These are phyloP conservation scores for Lytechinus variegatus DNA, from an alignment of 35 echinoderm and acorn worm species.

Conservation along the genomic window DNA sequence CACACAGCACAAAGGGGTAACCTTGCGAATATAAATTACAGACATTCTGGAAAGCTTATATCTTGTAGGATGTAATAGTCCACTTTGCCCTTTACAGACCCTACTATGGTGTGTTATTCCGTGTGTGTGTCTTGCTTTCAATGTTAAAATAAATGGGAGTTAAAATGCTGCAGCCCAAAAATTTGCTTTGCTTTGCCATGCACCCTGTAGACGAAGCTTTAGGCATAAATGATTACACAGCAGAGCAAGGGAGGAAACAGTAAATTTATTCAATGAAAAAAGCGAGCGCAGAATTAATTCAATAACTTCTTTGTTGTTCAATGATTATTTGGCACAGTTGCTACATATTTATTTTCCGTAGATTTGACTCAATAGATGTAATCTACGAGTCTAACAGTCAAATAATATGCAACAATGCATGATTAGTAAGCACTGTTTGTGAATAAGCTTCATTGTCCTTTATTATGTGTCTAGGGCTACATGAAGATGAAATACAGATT, in stretches of 20 bases:
- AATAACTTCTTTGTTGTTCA: slow-evolving; percentile 13
- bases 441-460: too few species aligned
- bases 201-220: neutral
- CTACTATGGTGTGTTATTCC: neutral
- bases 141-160: slow-evolving; percentile 14
- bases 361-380: neutral
- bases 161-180: slow-evolving; percentile 16
- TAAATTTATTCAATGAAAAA: slow-evolving; percentile 33
- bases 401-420: neutral
- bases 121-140: slow-evolving; percentile 10
- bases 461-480: too few species aligned
- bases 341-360: neutral
- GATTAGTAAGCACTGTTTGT: too few species aligned
- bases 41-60: slow-evolving; percentile 36
- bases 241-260: slow-evolving; percentile 28
- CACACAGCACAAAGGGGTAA: slow-evolving; percentile 4
- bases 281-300: neutral
- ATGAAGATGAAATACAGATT: too few species aligned
- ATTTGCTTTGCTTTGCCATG: slow-evolving; percentile 11
- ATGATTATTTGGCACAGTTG: neutral
- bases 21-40: slow-evolving; percentile 41
- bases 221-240: slow-evolving; percentile 46
- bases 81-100: slow-evolving; percentile 20
- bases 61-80: slow-evolving; percentile 25
- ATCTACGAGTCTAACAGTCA: neutral